Evolutionary conservation across 2,797 vertebrate genomes (phyloP).

Genomic region (Meda fulgida): DNA sequence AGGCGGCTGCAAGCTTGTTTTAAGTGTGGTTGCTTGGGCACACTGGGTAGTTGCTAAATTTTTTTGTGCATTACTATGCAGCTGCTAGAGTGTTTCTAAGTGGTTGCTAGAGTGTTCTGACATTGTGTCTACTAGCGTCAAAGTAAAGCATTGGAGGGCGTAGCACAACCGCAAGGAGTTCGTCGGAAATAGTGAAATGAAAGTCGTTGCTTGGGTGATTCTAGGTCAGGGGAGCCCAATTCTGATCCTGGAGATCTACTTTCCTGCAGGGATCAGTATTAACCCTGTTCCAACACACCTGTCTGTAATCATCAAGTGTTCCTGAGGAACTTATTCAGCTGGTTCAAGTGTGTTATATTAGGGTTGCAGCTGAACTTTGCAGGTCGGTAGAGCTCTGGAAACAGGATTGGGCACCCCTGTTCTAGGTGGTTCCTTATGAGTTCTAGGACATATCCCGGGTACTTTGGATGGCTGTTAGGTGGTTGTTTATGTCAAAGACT

Average conservation of each 20-base stretch:
- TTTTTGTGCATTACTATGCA: not conserved
- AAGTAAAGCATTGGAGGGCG: not conserved
- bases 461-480: not conserved
- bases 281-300: not conserved
- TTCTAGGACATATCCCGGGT: not conserved
- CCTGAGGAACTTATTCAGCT: not conserved
- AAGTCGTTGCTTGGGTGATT: not conserved
- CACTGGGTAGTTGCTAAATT: not conserved
- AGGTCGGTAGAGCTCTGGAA: not conserved
- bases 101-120: constrained; percentile 6
- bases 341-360: not conserved
- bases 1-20: not conserved
- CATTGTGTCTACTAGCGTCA: not conserved
- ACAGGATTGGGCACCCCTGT: not conserved
- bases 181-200: too few relatives aligned
- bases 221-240: not conserved
- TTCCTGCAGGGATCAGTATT: not conserved
- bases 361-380: not conserved
- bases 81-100: not conserved
- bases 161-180: not conserved
- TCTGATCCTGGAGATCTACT: not conserved
- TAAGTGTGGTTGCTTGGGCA: not conserved
- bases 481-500: not conserved
- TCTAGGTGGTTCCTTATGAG: not conserved
- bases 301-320: not conserved